Conservation (phyloP, 2,113 vertebrate genomes). For the Crotophaga sulcirostris region DNA sequence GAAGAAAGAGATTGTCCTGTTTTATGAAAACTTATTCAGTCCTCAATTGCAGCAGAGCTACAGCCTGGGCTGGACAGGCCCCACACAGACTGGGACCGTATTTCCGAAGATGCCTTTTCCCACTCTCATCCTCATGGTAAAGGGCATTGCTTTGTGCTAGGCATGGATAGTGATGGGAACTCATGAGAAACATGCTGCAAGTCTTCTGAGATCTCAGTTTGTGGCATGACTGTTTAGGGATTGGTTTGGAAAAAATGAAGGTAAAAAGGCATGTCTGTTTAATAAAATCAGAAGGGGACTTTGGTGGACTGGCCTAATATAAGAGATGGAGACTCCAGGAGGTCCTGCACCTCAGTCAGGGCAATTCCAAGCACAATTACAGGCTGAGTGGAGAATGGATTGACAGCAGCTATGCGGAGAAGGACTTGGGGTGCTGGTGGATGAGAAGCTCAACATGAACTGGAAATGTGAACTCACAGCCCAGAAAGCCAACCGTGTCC, state of each 20-base stretch:
- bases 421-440: too few species aligned
- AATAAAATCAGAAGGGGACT: too few species aligned
- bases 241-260: not conserved
- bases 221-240: too few species aligned
- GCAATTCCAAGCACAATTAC: too few species aligned
- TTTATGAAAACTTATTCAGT: not conserved
- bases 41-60: not conserved
- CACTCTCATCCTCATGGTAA: accelerated
- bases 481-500: too few species aligned
- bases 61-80: not conserved
- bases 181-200: not conserved
- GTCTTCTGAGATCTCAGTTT: not conserved
- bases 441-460: too few species aligned
- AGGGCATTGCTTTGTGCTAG: not conserved
- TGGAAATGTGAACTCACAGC: too few species aligned
- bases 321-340: not conserved
- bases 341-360: too few species aligned
- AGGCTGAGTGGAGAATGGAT: too few species aligned
- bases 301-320: not conserved
- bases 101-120: not conserved
- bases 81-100: not conserved
- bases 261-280: not conserved
- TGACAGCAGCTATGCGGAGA: too few species aligned
- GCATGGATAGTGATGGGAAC: not conserved
- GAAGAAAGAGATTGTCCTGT: not conserved